Conservation (phyloP, 2,797 vertebrate genomes). For the Leptoclinus maculatus region DNA sequence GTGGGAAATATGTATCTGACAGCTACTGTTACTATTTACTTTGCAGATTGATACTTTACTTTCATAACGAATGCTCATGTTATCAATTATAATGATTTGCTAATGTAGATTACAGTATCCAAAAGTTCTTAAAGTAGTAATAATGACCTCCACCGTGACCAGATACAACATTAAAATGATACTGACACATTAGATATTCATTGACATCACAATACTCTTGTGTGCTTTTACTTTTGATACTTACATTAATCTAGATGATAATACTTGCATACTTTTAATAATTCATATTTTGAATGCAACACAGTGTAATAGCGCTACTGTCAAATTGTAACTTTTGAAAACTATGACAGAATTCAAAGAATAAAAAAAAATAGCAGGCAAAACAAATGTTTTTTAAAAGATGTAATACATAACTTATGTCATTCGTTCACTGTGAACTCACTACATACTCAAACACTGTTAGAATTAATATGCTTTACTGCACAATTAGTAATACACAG, state of each 20-base stretch:
- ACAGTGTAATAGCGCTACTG: too few relatives aligned
- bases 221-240: neutral
- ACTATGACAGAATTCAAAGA: too few relatives aligned
- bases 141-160: too few relatives aligned
- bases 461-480: neutral
- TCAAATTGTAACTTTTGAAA: too few relatives aligned
- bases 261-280: neutral
- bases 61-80: neutral
- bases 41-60: neutral
- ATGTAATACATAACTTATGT: neutral
- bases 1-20: neutral
- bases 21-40: neutral
- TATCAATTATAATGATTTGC: neutral
- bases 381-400: too few relatives aligned
- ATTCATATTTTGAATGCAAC: neutral
- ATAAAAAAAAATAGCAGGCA: too few relatives aligned
- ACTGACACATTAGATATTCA: too few relatives aligned
- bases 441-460: neutral
- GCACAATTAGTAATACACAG: neutral
- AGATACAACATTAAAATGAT: too few relatives aligned
- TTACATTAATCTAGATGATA: neutral
- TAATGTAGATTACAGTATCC: neutral
- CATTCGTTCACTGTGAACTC: neutral
- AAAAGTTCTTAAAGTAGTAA: too few relatives aligned
- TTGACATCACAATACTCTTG: too few relatives aligned